Conservation (phyloP, 2,888 invertebrate species). For the Drosophila flavopinicola region DNA sequence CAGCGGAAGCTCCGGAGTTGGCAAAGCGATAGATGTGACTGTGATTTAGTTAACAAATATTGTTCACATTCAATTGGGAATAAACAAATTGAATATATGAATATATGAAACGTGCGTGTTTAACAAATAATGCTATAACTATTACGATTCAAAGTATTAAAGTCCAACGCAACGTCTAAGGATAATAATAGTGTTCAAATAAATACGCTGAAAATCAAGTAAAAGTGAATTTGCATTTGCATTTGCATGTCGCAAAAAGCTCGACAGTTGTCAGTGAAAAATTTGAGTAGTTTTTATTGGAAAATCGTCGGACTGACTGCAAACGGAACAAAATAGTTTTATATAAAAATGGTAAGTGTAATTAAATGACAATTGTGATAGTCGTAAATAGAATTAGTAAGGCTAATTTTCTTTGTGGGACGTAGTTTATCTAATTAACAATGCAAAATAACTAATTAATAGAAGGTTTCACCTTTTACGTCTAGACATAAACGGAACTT, state of each 20-base stretch:
- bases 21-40: constrained; percentile 38
- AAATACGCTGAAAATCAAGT: constrained; percentile 23
- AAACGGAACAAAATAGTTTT: constrained; percentile 11
- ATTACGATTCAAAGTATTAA: constrained; percentile 31
- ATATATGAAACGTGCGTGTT: constrained; percentile 42
- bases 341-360: constrained; percentile 57
- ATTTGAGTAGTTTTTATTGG: constrained; percentile 14
- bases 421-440: no score
- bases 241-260: constrained; percentile 24
- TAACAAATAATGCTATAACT: constrained; percentile 26
- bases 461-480: no score
- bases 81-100: constrained; percentile 11
- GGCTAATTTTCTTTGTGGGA: background rate
- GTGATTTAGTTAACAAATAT: constrained; percentile 34
- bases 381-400: background rate
- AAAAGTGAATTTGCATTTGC: constrained; percentile 40
- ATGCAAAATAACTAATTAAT: no score
- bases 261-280: constrained; percentile 40
- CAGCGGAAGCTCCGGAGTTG: constrained; percentile 30
- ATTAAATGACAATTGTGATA: background rate
- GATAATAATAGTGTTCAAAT: constrained; percentile 41
- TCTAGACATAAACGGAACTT: background rate
- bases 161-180: constrained; percentile 35
- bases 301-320: constrained; percentile 21
- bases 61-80: constrained; percentile 16